Evolutionary conservation across 2,888 invertebrate genomes (phyloP).

Genomic region (Agriopis aurantiaria): DNA sequence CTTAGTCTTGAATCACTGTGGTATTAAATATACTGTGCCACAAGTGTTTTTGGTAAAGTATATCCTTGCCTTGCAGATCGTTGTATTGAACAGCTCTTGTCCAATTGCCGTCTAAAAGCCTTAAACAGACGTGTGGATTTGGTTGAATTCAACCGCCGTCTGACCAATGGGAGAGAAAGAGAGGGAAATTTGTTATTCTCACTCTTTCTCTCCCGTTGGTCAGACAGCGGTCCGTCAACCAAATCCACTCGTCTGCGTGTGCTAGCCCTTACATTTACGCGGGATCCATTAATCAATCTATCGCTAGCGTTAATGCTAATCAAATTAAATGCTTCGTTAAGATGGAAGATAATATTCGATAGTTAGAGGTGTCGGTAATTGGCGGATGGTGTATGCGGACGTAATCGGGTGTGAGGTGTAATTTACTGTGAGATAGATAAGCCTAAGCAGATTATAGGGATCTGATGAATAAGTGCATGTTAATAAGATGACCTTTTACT

Average conservation of each 20-base stretch:
- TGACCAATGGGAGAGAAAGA: too few relatives aligned
- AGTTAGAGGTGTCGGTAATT: slow-evolving; percentile 30
- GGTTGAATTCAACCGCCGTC: too few relatives aligned
- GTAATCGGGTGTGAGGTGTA: slow-evolving; percentile 34
- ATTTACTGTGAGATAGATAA: slow-evolving; percentile 27
- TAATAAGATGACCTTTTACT: slow-evolving; percentile 23
- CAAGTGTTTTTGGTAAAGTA: too few relatives aligned
- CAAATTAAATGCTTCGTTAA: slow-evolving; percentile 72
- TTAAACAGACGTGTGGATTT: too few relatives aligned
- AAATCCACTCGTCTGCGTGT: not conserved
- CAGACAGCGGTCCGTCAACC: too few relatives aligned
- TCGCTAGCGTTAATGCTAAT: slow-evolving; percentile 59
- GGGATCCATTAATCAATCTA: slow-evolving; percentile 63
- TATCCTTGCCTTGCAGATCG: too few relatives aligned
- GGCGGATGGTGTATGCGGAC: slow-evolving; percentile 34
- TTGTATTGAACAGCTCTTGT: too few relatives aligned
- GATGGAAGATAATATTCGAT: slow-evolving; percentile 54
- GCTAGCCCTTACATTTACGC: slow-evolving; percentile 14
- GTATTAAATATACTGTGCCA: too few relatives aligned
- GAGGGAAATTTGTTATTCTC: too few relatives aligned
- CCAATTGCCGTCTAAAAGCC: too few relatives aligned
- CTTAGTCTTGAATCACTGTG: too few relatives aligned
- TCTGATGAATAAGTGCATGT: slow-evolving; percentile 14
- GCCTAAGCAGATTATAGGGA: slow-evolving; percentile 15
- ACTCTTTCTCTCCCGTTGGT: too few relatives aligned